Conservation (phyloP, 2,888 invertebrate species). For the Leptinotarsa rubiginosa region DNA sequence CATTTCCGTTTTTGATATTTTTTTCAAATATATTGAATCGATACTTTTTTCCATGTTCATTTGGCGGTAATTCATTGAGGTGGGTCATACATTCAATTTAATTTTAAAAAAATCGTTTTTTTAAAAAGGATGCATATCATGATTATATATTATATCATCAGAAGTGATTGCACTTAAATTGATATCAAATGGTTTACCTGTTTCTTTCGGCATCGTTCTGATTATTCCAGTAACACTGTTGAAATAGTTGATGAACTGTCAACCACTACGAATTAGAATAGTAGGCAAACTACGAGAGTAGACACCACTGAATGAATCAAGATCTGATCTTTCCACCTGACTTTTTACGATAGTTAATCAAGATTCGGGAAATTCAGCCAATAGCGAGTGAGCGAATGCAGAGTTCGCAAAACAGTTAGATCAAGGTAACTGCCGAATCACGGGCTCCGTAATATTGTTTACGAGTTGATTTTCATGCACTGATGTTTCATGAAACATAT, state of each 20-base stretch:
- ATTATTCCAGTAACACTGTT: not conserved
- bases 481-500: not conserved
- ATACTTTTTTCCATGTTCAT: too few relatives aligned
- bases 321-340: not conserved
- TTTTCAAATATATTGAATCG: too few relatives aligned
- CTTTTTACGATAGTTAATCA: conserved; percentile 1
- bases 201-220: not conserved
- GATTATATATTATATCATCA: too few relatives aligned
- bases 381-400: conserved; percentile 1
- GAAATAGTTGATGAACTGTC: not conserved
- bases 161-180: not conserved
- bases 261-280: not conserved
- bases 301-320: not conserved
- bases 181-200: not conserved
- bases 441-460: not conserved
- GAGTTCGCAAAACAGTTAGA: not conserved
- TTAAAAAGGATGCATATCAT: too few relatives aligned
- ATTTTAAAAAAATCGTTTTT: too few relatives aligned
- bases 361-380: conserved; percentile 6
- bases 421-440: not conserved
- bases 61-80: too few relatives aligned
- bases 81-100: too few relatives aligned
- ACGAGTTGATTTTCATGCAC: not conserved
- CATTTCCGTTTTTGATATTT: too few relatives aligned
- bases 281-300: not conserved